phyloP scores from a whole-genome alignment of 1,140 invertebrate species.

The Ephestia elutella region DNA sequence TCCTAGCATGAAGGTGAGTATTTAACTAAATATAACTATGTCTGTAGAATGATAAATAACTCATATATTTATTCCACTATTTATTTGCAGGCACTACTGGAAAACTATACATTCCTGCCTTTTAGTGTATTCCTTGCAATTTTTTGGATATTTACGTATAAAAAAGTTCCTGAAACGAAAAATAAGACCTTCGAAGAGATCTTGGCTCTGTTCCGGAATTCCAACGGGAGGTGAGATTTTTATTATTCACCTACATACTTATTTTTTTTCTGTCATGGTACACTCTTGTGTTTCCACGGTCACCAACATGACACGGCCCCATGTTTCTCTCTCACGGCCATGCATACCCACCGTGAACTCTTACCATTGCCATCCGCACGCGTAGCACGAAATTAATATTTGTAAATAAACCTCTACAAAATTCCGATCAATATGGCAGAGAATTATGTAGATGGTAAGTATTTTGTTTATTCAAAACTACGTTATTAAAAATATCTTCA shows the following conservation, averaged over 20 bases:
- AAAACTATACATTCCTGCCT: conserved; percentile 97
- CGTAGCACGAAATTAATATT: conserved; percentile 27
- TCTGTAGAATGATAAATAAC: too few species aligned
- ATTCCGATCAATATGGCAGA: not conserved
- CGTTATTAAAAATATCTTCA: not conserved
- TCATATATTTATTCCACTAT: not conserved
- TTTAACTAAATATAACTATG: too few species aligned
- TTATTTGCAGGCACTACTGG: conserved; percentile 84
- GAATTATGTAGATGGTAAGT: not conserved
- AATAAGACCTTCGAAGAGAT: conserved; percentile 99
- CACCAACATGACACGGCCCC: conserved; percentile 7
- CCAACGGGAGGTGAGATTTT: conserved; percentile 85
- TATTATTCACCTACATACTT: not conserved
- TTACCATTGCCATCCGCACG: conserved; percentile 47
- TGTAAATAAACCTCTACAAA: conserved; percentile 4
- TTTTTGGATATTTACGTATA: conserved; percentile 98
- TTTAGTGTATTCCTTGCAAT: conserved; percentile 96
- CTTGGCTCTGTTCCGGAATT: conserved; percentile 90
- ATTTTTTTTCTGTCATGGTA: conserved; percentile 16
- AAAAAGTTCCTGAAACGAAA: conserved; percentile 98
- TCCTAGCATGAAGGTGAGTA: conserved; percentile 88
- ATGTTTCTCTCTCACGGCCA: conserved; percentile 11
- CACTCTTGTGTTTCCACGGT: conserved; percentile 16
- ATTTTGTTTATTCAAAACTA: not conserved
- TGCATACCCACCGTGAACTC: conserved; percentile 17